These are phyloP conservation scores for Nycticebus coucang DNA, from an alignment of 2,113 vertebrate species.

Conservation along the genomic window DNA sequence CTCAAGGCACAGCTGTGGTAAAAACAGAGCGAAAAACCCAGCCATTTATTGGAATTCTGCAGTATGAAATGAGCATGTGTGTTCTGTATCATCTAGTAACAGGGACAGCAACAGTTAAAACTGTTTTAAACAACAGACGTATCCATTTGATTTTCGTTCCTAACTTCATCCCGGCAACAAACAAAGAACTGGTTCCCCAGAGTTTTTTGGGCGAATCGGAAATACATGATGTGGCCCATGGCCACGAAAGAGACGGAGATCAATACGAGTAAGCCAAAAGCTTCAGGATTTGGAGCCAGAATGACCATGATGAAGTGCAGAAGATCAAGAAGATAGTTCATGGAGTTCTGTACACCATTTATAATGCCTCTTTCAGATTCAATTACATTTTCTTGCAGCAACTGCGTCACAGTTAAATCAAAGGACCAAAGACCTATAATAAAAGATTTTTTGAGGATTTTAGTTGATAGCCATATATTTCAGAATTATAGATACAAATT, in stretches of 20 bases:
- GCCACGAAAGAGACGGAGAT: slow-evolving; percentile 98
- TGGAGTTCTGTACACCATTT: slow-evolving; percentile 99
- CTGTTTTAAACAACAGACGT: slow-evolving; percentile 82
- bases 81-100: slow-evolving; percentile 65
- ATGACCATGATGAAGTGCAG: slow-evolving; percentile 99
- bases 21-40: slow-evolving; percentile 79
- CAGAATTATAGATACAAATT: background rate
- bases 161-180: slow-evolving; percentile 86
- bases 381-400: slow-evolving; percentile 97
- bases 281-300: slow-evolving; percentile 96
- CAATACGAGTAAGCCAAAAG: slow-evolving; percentile 96
- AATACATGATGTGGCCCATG: slow-evolving; percentile 98
- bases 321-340: slow-evolving; percentile 99
- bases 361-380: slow-evolving; percentile 98
- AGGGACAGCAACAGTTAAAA: background rate
- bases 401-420: slow-evolving; percentile 98
- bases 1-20: slow-evolving; percentile 34
- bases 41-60: slow-evolving; percentile 36
- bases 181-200: slow-evolving; percentile 91
- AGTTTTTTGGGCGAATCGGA: slow-evolving; percentile 94
- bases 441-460: slow-evolving; percentile 33
- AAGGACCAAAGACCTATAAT: slow-evolving; percentile 97
- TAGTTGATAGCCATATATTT: background rate
- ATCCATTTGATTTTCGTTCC: slow-evolving; percentile 70
- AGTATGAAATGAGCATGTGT: slow-evolving; percentile 54